These are phyloP conservation scores for Miltochrista miniata DNA, from an alignment of 2,888 invertebrate species.

Conservation along the genomic window DNA sequence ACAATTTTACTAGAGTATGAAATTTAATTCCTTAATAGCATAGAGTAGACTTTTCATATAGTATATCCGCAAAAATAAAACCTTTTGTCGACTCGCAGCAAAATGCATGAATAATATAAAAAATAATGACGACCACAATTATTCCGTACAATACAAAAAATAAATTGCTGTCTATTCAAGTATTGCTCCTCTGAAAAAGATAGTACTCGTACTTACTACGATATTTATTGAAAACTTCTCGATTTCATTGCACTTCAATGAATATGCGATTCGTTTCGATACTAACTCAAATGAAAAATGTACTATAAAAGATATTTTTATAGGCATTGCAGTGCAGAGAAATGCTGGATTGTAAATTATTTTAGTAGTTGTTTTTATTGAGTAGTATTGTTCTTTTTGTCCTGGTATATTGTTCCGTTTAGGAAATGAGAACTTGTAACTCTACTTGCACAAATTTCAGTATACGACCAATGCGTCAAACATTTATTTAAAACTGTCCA, in stretches of 20 bases:
- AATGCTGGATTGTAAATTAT: not conserved
- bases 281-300: not conserved
- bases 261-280: constrained; percentile 6
- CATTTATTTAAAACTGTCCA: too few relatives aligned
- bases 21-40: too few relatives aligned
- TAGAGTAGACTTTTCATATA: too few relatives aligned
- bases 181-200: constrained; percentile 5
- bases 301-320: not conserved
- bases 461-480: too few relatives aligned
- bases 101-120: too few relatives aligned
- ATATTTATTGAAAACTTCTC: constrained; percentile 9
- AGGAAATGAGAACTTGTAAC: too few relatives aligned
- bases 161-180: constrained; percentile 1
- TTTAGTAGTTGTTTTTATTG: not conserved
- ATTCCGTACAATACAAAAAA: not conserved
- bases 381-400: too few relatives aligned
- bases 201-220: not conserved
- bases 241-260: constrained; percentile 1
- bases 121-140: not conserved
- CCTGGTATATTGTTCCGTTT: too few relatives aligned
- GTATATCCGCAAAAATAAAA: too few relatives aligned
- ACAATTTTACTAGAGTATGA: too few relatives aligned
- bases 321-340: not conserved
- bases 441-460: too few relatives aligned
- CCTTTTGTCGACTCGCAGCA: too few relatives aligned